phyloP scores from a whole-genome alignment of 2,113 vertebrate genomes.

The Azemiops feae region DNA sequence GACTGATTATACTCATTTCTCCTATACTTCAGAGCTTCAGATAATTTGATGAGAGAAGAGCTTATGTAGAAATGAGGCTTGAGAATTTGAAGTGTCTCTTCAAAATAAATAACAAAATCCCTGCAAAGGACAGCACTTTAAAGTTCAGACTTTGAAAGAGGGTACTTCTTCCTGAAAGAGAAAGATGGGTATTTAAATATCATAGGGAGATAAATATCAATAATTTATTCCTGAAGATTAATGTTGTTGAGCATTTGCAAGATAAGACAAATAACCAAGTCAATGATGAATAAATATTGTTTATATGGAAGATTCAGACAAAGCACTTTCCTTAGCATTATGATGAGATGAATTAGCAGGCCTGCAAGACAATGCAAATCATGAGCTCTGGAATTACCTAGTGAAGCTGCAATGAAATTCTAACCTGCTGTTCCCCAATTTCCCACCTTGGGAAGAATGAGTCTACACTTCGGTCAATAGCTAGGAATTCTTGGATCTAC shows the following conservation, averaged over 20 bases:
- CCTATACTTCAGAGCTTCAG: constrained; percentile 15
- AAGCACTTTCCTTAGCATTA: not conserved
- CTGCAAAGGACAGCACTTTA: not conserved
- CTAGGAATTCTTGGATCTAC: not conserved
- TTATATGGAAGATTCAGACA: not conserved
- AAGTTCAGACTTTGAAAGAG: constrained; percentile 27
- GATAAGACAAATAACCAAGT: not conserved
- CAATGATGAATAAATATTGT: constrained; percentile 13
- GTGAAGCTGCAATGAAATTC: not conserved
- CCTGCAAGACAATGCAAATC: not conserved
- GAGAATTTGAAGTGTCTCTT: constrained; percentile 13
- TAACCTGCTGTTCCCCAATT: not conserved
- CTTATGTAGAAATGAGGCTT: constrained; percentile 21
- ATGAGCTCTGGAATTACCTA: not conserved
- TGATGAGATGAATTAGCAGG: not conserved
- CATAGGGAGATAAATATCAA: not conserved
- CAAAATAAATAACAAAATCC: constrained; percentile 5
- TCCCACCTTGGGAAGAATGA: not conserved
- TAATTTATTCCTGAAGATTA: constrained; percentile 20
- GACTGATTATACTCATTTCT: constrained; percentile 41
- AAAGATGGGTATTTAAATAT: not conserved
- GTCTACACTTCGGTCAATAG: not conserved
- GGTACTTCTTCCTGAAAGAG: not conserved
- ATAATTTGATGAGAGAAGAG: constrained; percentile 42
- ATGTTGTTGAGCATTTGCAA: not conserved